Evolutionary conservation across 1,140 invertebrate species (phyloP), one percentile per base, ranked within the genome.

Genomic region (Drosophila ananassae): DNA sequence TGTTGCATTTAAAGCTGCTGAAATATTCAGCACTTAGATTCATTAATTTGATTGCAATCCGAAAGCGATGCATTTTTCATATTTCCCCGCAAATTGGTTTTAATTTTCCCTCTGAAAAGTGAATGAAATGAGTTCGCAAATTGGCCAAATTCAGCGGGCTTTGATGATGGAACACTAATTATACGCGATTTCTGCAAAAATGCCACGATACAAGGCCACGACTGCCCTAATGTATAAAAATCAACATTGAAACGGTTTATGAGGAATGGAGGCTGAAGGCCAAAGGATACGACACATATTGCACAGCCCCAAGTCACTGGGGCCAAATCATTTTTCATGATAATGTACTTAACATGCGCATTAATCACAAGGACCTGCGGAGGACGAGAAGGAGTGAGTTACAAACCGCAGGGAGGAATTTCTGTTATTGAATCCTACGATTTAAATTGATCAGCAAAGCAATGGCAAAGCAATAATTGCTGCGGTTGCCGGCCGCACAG

Each of bases 361-460:
- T 89, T 87, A 89, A 89, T 89, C 83, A 87, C 7, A 10, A 87
- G 41, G 39, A 47, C 53, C 32, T 46, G 28, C 13, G 37, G 10
- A 44, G 46, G 48, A 28, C 37, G 24, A 41, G 0, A 21, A 10
- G 10, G 46, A 17, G 3, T 12, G 50, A 5, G 13, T 17, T 24
- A 21, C 12, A 48, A 62, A 39, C 69, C 46, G 34, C 63, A 66
- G 25, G 60, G 55, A 58, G 66, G 77, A 59, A 56, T 76, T 73
- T 76, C 56, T 50, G 72, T 64, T 83, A 89, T 89, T 89, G 79
- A 89, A 83, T 78, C 67, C 67, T 50, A 73, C 83, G 82, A 82
- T 83, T 87, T 89, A 73, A 87, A 89, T 77, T 77, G 61, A 67
- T 79, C 83, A 75, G 47, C 57, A 69, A 56, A 22, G 67, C 80